These are phyloP conservation scores for Drosophila bipectinata DNA, from an alignment of 1,140 invertebrate genomes.

Conservation along the genomic window DNA sequence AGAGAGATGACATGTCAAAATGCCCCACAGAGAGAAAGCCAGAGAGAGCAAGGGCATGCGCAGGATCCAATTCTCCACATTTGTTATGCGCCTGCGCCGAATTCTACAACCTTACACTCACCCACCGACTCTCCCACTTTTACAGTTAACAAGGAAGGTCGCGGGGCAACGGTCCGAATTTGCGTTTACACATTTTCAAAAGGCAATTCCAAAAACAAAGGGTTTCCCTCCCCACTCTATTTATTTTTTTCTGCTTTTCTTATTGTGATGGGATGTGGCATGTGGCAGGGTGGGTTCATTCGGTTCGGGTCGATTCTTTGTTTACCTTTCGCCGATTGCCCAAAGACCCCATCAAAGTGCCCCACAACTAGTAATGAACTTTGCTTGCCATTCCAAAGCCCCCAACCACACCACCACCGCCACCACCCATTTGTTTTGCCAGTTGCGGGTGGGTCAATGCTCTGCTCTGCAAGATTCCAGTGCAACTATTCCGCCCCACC, in stretches of 20 bases:
- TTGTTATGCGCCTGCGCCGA: constrained; percentile 44
- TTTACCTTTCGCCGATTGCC: constrained; percentile 66
- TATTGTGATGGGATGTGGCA: constrained; percentile 4
- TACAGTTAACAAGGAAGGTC: constrained; percentile 36
- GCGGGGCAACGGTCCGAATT: constrained; percentile 31
- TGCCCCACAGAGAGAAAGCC: neutral
- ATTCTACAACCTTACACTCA: constrained; percentile 45
- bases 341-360: constrained; percentile 36
- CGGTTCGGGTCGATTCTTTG: constrained; percentile 61
- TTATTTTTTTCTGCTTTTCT: neutral
- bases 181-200: constrained; percentile 49
- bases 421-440: neutral
- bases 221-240: constrained; percentile 21
- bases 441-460: constrained; percentile 38
- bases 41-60: constrained; percentile 27
- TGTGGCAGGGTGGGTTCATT: constrained; percentile 10
- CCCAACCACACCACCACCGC: neutral
- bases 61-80: constrained; percentile 52
- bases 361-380: constrained; percentile 62
- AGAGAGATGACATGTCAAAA: constrained; percentile 4
- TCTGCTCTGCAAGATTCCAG: constrained; percentile 30
- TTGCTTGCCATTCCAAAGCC: constrained; percentile 2
- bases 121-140: constrained; percentile 22
- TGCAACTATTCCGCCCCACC: constrained; percentile 23
- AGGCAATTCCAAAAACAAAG: constrained; percentile 53